Percentiles rank a stretch among this genome's conserved stretches.
Evolutionary conservation across 2,797 vertebrate genomes (phyloP).

Genomic region (Stomatorhinus walkeri): DNA sequence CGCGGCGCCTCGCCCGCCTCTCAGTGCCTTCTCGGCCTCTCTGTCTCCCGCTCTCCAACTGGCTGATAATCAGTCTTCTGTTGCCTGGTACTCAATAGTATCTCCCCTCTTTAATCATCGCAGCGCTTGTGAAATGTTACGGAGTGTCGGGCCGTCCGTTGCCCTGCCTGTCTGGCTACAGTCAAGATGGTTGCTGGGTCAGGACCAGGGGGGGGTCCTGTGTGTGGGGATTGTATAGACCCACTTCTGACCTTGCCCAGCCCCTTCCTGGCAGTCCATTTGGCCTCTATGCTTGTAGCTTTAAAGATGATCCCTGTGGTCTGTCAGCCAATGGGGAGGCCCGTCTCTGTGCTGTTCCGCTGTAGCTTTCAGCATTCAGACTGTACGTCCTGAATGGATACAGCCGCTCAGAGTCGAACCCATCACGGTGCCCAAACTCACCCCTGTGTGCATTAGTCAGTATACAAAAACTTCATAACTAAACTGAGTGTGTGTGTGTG

Average conservation of each 20-base stretch:
- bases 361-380: conserved; percentile 17
- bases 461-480: background rate
- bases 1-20: conserved; percentile 42
- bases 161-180: background rate
- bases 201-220: background rate
- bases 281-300: conserved; percentile 57
- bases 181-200: background rate
- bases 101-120: background rate
- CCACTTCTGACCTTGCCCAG: background rate
- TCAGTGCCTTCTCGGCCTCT: conserved; percentile 64
- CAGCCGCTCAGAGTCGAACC: background rate
- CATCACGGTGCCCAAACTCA: background rate
- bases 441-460: background rate
- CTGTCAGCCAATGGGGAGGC: conserved; percentile 34
- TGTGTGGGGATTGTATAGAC: background rate
- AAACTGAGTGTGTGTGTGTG: background rate
- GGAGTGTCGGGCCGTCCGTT: background rate
- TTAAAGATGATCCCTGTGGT: conserved; percentile 50
- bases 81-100: background rate
- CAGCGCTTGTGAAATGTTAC: background rate
- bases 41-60: background rate
- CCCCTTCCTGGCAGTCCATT: background rate
- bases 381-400: background rate
- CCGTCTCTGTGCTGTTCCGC: conserved; percentile 23
- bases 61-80: background rate